phyloP scores from a whole-genome alignment of 2,113 vertebrate genomes.

The Coreoperca whiteheadi region DNA sequence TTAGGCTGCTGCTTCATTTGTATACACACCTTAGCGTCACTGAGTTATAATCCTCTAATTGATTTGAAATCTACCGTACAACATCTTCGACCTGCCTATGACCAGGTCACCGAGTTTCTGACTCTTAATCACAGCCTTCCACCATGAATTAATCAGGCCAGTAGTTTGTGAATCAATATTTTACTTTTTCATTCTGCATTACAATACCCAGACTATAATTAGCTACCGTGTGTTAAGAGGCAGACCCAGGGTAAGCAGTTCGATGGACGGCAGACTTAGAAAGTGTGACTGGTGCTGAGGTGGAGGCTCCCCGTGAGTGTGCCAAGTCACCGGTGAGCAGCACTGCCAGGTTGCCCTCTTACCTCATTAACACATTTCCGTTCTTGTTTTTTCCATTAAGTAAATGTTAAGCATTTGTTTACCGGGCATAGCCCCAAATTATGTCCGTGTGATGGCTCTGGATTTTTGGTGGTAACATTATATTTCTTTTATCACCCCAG shows the following conservation, averaged over 20 bases:
- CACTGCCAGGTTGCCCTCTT: slow-evolving; percentile 10
- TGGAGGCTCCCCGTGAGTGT: slow-evolving; percentile 23
- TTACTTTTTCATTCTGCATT: slow-evolving; percentile 36
- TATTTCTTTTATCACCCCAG: slow-evolving; percentile 33
- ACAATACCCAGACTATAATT: slow-evolving; percentile 39
- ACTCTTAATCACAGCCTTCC: slow-evolving; percentile 11
- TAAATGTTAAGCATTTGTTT: slow-evolving; percentile 28
- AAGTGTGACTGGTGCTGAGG: slow-evolving; percentile 67
- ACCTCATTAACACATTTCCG: slow-evolving; percentile 4
- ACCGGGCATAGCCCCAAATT: slow-evolving; percentile 1
- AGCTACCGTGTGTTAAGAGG: slow-evolving; percentile 28
- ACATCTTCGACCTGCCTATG: background rate
- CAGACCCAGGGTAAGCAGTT: slow-evolving; percentile 38
- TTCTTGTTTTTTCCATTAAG: slow-evolving; percentile 6
- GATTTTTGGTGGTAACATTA: slow-evolving; percentile 18
- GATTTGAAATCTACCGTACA: slow-evolving; percentile 1
- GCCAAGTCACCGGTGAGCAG: slow-evolving; percentile 52
- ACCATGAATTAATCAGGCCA: too few relatives aligned
- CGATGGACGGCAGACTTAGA: slow-evolving; percentile 62
- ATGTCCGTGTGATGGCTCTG: slow-evolving; percentile 35
- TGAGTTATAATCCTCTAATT: background rate
- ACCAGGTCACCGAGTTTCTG: slow-evolving; percentile 35
- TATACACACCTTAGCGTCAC: background rate
- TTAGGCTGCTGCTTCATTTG: background rate
- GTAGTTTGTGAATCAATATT: slow-evolving; percentile 44